A percentile compares a stretch with the other conserved stretches of the same genome.
phyloP scores from a whole-genome alignment of 2,797 vertebrate genomes.

The Dermochelys coriacea region DNA sequence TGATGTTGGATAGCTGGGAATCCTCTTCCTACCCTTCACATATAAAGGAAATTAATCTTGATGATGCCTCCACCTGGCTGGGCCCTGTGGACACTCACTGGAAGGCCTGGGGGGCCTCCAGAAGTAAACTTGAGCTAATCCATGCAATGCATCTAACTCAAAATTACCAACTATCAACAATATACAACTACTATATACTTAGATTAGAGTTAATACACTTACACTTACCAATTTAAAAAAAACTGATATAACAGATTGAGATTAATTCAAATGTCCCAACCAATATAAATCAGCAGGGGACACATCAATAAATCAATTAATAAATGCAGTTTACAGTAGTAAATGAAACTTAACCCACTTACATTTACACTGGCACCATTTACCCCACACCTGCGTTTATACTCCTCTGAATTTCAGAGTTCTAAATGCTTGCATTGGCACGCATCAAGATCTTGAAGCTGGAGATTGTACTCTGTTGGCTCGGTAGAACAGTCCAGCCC shows the following conservation, averaged over 20 bases:
- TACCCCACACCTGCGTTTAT: no score
- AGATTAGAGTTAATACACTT: not conserved
- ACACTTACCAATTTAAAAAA: not conserved
- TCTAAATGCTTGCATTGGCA: not conserved
- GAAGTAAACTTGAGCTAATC: no score
- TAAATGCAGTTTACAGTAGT: not conserved
- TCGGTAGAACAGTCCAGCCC: not conserved
- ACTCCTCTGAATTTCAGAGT: not conserved
- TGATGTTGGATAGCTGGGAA: not conserved
- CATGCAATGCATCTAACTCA: not conserved
- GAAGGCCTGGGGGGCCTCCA: not conserved
- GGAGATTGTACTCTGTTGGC: not conserved
- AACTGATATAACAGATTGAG: not conserved
- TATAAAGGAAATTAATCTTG: not conserved
- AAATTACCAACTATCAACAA: not conserved
- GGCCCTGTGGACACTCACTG: not conserved
- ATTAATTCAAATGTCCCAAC: not conserved
- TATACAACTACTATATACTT: not conserved
- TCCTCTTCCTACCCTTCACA: not conserved
- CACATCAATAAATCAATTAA: not conserved
- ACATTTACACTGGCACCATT: no score
- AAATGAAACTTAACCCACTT: no score
- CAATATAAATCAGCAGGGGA: not conserved
- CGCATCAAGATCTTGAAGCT: not conserved
- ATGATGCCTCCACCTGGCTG: not conserved